Base-by-base conservation (phyloP, 2,888 invertebrate genomes). In the Eugnorisma glareosa region DNA sequence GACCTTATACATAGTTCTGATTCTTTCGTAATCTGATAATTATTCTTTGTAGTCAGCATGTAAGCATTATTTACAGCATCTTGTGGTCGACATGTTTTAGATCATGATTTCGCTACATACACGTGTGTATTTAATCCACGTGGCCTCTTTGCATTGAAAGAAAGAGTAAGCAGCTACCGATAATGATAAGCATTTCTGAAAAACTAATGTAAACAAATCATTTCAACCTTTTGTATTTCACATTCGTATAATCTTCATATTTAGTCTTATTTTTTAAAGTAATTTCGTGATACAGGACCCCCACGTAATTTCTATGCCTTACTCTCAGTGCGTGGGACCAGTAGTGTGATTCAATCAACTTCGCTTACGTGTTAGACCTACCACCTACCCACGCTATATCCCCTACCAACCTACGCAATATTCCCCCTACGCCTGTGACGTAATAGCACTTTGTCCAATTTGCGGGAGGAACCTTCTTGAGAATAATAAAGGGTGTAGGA, bases 371-470 rank as follows among this genome's bases (percentile, higher is more conserved):
- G 28, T 28, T 81, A 45, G 45, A n/a, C 40, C n/a, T n/a, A 48
- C 15, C 4, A 37, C 15, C 74, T 7, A 24, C 70, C 15, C 45
- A 37, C 63, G 37, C 63, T 24, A 13, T 63, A 37, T 63, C 31
- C 24, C 10, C 59, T 21, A n/a, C 24, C 57, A 28, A 57, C 57
- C 57, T 28, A 48, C 45, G 63, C 54, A 21, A 45, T 31, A 40
- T 54, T 57, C 31, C 59, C 73, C 73, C 67, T 68, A 37, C n/a
- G 64, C 71, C 59, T 54, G 64, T 82, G 84, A 82, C 80, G 82
- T 84, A 57, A 82, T 57, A 54, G 31, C 51, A 61, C 37, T 72
- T 68, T 1, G 15, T 59, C 31, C 73, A 71, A 75, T 80, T 71
- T 68, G 21, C 64, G n/a, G 66, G 54, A 79, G 66, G 54, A 79